These are phyloP conservation scores for Sphenodon punctatus DNA, from an alignment of 2,797 vertebrate genomes.

Conservation along the genomic window DNA sequence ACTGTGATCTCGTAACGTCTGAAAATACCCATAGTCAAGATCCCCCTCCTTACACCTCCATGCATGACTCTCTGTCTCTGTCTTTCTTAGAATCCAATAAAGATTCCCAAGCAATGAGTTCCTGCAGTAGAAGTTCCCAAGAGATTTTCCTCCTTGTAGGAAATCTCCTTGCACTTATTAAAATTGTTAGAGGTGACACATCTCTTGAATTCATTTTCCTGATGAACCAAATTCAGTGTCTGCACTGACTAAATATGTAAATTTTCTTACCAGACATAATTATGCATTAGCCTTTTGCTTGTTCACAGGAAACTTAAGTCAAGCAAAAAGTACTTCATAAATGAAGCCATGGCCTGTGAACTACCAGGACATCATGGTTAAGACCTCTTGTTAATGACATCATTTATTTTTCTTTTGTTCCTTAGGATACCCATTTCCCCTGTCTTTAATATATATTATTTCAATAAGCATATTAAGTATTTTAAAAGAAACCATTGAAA, in stretches of 20 bases:
- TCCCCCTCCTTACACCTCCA: background rate
- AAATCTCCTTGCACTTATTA: slow-evolving; percentile 9
- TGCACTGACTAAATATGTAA: background rate
- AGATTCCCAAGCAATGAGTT: background rate
- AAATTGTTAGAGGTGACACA: slow-evolving; percentile 7
- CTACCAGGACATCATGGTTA: background rate
- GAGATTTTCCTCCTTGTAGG: background rate
- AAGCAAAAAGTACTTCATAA: background rate
- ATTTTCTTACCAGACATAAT: slow-evolving; percentile 4
- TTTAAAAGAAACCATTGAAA: no score
- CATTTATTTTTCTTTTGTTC: background rate
- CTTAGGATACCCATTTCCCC: background rate
- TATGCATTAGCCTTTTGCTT: background rate
- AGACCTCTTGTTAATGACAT: background rate
- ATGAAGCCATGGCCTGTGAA: background rate
- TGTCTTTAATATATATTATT: background rate
- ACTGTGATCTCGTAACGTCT: no score
- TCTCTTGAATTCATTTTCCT: background rate
- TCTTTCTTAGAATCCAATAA: background rate
- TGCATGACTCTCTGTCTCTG: background rate
- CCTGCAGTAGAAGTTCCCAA: background rate
- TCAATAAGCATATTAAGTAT: no score
- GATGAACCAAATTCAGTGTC: background rate
- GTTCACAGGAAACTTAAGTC: background rate
- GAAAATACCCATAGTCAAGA: no score